Percentiles rank a stretch among this genome's conserved stretches.
Evolutionary conservation across 2,113 vertebrate genomes (phyloP).

Genomic region (Nycticebus coucang): DNA sequence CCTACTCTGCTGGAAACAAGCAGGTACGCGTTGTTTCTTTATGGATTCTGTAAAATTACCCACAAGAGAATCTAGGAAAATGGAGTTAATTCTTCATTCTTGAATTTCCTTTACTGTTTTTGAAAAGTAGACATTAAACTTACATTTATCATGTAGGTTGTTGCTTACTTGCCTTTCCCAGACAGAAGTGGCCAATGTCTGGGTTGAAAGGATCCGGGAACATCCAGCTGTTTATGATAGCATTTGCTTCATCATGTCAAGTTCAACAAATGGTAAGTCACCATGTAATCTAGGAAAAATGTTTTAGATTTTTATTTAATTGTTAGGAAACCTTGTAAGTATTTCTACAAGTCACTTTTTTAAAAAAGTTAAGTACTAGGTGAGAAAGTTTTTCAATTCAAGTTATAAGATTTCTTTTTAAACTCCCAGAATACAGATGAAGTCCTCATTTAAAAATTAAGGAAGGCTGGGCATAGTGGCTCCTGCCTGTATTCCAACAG

Average conservation of each 20-base stretch:
- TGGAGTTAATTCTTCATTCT: neutral
- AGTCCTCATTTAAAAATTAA: neutral
- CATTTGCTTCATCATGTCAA: conserved; percentile 97
- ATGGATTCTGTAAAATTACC: neutral
- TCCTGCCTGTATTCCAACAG: no score
- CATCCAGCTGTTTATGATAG: conserved; percentile 87
- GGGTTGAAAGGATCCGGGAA: conserved; percentile 92
- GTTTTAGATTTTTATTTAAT: neutral
- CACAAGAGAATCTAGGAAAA: neutral
- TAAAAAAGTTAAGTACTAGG: neutral
- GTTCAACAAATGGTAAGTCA: conserved; percentile 94
- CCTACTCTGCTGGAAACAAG: conserved; percentile 96
- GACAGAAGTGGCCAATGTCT: conserved; percentile 89
- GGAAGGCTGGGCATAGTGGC: neutral
- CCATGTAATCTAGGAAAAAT: neutral
- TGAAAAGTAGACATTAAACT: conserved; percentile 6
- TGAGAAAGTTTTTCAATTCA: neutral
- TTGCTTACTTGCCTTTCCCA: conserved; percentile 95
- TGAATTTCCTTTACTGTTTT: conserved; percentile 21
- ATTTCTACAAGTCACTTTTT: neutral
- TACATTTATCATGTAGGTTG: conserved; percentile 86
- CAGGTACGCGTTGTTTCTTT: conserved; percentile 87
- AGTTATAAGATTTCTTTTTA: neutral
- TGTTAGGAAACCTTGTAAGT: neutral
- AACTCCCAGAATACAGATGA: neutral